Evolutionary conservation across 2,888 invertebrate species (phyloP).

Genomic region (Anoplius nigerrimus): DNA sequence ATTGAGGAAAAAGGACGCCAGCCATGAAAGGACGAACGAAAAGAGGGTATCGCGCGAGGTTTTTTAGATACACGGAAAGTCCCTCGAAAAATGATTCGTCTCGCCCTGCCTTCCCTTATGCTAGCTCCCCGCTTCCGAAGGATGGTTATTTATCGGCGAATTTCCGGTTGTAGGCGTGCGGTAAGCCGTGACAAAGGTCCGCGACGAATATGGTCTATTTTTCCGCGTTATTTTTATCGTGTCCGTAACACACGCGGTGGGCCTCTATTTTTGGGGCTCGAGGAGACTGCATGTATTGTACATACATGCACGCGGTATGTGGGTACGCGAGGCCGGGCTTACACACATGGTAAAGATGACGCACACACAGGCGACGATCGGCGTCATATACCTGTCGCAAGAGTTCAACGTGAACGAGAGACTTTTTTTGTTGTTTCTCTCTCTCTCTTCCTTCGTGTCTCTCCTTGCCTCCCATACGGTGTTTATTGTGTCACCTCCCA

Average conservation of each 20-base stretch:
- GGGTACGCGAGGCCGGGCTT: background rate
- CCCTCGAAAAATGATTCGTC: constrained; percentile 31
- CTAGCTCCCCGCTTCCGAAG: background rate
- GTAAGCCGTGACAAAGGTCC: constrained; percentile 5
- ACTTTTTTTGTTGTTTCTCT: constrained; percentile 9
- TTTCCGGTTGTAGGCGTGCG: constrained; percentile 1
- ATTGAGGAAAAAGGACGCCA: no score
- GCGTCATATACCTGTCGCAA: constrained; percentile 12
- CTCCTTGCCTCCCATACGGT: constrained; percentile 7
- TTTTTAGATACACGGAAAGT: background rate
- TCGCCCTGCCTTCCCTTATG: background rate
- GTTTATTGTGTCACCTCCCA: constrained; percentile 30
- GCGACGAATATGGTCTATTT: constrained; percentile 20
- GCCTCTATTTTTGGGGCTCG: constrained; percentile 13
- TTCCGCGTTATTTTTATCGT: constrained; percentile 10
- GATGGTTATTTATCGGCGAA: background rate
- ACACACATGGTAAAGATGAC: background rate
- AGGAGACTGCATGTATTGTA: no score
- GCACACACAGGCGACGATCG: constrained; percentile 6
- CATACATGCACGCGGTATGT: background rate
- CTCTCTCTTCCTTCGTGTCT: no score
- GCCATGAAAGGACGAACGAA: no score
- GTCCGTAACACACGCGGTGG: background rate
- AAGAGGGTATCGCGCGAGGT: no score
- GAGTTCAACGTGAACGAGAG: constrained; percentile 30